Evolutionary conservation across 1,140 invertebrate species (phyloP), one percentile per base, ranked within the genome.

Genomic region (Holcopasites calliopsidis): DNA sequence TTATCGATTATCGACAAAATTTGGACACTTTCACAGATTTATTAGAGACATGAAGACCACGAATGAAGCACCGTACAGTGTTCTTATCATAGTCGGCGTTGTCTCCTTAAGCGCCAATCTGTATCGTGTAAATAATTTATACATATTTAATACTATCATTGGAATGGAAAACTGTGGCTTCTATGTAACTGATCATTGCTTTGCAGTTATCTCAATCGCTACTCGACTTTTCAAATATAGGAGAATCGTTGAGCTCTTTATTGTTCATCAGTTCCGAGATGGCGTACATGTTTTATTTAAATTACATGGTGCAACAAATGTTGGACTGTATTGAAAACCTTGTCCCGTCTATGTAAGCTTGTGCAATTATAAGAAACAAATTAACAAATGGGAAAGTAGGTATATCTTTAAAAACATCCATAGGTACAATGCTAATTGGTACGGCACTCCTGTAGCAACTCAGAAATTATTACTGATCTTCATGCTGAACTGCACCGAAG

Each of bases 371-470:
- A n/a, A n/a, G n/a, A n/a, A n/a, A n/a, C n/a, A n/a, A n/a, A n/a
- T n/a, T n/a, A n/a, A n/a, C n/a, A n/a, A 4, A 1, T 55, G 16
- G 33, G 1, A 10, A 3, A 49, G 1, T 31, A 31, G 38, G 10
- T n/a, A n/a, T n/a, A 38, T 38, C 35, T 58, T 38, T 40, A 11
- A 21, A n/a, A 8, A 44, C 18, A 26, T 55, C 68, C 47, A 55
- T 54, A 78, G 71, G 49, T 78, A 55, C 26, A 16, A 11, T 21
- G 40, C 31, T 16, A 47, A 73, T 85, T 84, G 76, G 82, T 81
- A 77, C 54, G 2, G 44, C 38, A 28, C 55, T 31, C 68, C 77
- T 11, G 49, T 62, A 11, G 60, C 58, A 21, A 62, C 61, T 16
- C 74, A 61, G 49, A 74, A 77, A 33, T 54, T 68, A 11, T 13